Evolutionary conservation across 2,888 invertebrate genomes (phyloP).

Genomic region (Anagyrus pseudococci): DNA sequence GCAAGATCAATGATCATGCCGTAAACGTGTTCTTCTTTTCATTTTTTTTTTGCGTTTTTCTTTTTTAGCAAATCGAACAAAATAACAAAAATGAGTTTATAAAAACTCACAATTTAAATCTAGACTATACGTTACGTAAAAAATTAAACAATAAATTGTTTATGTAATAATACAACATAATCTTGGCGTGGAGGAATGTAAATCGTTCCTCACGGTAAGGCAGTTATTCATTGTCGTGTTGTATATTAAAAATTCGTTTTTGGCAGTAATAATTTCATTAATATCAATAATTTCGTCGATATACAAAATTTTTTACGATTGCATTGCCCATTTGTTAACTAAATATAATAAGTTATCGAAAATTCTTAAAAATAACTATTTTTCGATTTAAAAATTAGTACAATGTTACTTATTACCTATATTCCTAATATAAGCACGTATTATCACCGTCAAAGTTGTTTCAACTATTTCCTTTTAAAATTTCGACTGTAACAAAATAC

Average conservation of each 20-base stretch:
- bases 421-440: too few relatives aligned
- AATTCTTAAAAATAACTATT: too few relatives aligned
- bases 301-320: too few relatives aligned
- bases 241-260: not conserved
- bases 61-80: conserved; percentile 23
- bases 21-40: not conserved
- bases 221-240: conserved; percentile 5
- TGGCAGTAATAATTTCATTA: not conserved
- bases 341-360: too few relatives aligned
- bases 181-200: conserved; percentile 37
- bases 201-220: conserved; percentile 37
- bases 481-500: too few relatives aligned
- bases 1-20: conserved; percentile 46
- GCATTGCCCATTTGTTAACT: too few relatives aligned
- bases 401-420: too few relatives aligned
- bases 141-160: conserved; percentile 23
- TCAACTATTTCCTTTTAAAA: too few relatives aligned
- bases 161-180: conserved; percentile 24
- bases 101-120: conserved; percentile 29
- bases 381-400: too few relatives aligned
- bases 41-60: conserved; percentile 9
- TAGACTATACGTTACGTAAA: conserved; percentile 23
- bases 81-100: conserved; percentile 26
- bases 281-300: too few relatives aligned
- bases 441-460: too few relatives aligned